These are phyloP conservation scores for Shargacucullia verbasci DNA, from an alignment of 2,888 invertebrate genomes.

Conservation along the genomic window DNA sequence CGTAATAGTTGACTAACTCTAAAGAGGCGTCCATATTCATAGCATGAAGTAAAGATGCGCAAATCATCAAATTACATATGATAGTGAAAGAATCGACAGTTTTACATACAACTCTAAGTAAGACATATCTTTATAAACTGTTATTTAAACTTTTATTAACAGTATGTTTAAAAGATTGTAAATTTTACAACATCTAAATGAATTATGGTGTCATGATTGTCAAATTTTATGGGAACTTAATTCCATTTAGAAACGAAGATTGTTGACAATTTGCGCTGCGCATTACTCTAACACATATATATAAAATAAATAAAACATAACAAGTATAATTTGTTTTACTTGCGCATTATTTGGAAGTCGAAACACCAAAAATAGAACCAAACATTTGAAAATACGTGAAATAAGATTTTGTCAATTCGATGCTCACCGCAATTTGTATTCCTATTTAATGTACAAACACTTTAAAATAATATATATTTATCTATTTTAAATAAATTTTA, in stretches of 20 bases:
- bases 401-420: conserved; percentile 76
- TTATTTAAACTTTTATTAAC: conserved; percentile 72
- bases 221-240: conserved; percentile 85
- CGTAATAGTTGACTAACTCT: conserved; percentile 86
- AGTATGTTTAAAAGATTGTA: conserved; percentile 73
- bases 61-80: conserved; percentile 85
- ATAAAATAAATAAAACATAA: conserved; percentile 59
- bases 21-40: conserved; percentile 87
- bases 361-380: conserved; percentile 60
- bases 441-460: conserved; percentile 57
- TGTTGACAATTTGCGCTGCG: conserved; percentile 68
- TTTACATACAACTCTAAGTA: conserved; percentile 78
- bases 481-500: conserved; percentile 52
- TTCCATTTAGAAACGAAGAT: conserved; percentile 83
- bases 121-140: conserved; percentile 76
- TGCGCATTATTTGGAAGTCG: conserved; percentile 50
- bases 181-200: conserved; percentile 77
- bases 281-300: conserved; percentile 59
- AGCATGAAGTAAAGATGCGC: conserved; percentile 85
- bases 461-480: conserved; percentile 50
- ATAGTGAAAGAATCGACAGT: conserved; percentile 78
- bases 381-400: conserved; percentile 89
- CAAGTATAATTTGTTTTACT: conserved; percentile 59
- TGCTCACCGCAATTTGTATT: conserved; percentile 81
- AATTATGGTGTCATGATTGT: conserved; percentile 66